Percentiles rank a stretch among this genome's conserved stretches.
These are phyloP conservation scores for Pelosia muscerda DNA, from an alignment of 2,888 invertebrate species.

Conservation along the genomic window DNA sequence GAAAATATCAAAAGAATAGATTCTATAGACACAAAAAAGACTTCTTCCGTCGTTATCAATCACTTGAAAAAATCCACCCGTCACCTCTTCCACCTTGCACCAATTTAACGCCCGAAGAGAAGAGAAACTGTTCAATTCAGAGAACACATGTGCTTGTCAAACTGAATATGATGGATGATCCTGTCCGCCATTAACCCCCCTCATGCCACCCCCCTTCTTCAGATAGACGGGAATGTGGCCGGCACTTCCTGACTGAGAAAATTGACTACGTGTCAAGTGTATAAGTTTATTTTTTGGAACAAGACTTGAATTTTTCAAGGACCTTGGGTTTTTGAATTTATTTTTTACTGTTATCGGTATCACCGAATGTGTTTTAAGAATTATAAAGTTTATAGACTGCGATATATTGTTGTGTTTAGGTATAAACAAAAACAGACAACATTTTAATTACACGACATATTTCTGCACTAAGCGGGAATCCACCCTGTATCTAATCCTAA, in stretches of 20 bases:
- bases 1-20: constrained; percentile 2
- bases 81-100: constrained; percentile 25
- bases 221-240: constrained; percentile 21
- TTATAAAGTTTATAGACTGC: too few species aligned
- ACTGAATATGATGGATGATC: constrained; percentile 75
- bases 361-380: too few species aligned
- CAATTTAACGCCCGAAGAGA: constrained; percentile 46
- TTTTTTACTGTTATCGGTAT: too few species aligned
- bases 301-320: not conserved
- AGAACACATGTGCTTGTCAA: constrained; percentile 79
- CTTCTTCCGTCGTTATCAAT: constrained; percentile 17
- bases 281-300: constrained; percentile 24
- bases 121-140: constrained; percentile 70
- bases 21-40: not conserved
- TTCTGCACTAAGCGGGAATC: too few species aligned
- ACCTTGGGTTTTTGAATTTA: too few species aligned
- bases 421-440: too few species aligned
- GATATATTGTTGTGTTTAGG: too few species aligned
- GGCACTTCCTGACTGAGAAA: constrained; percentile 47
- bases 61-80: constrained; percentile 15
- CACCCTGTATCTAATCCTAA: too few species aligned
- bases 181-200: constrained; percentile 41
- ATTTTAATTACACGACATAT: too few species aligned
- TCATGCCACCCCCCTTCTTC: constrained; percentile 19
- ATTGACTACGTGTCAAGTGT: constrained; percentile 54